phyloP scores from a whole-genome alignment of 2,113 vertebrate genomes.

The Spea multiplicata region DNA sequence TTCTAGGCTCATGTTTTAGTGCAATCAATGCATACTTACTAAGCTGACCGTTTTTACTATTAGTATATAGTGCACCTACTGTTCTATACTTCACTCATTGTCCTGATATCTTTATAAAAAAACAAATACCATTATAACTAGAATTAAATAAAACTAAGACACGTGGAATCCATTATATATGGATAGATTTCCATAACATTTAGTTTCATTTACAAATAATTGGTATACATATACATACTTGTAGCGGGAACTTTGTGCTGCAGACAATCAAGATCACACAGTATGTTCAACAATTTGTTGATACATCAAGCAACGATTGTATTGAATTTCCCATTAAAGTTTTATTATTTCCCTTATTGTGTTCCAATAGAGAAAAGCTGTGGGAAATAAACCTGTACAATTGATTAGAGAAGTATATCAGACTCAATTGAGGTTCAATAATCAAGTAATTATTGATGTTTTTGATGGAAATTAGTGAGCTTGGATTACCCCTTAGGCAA shows the following conservation, averaged over 20 bases:
- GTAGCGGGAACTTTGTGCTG: neutral
- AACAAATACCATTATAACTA: too few species aligned
- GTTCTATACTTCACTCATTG: too few species aligned
- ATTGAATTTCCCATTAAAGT: constrained; percentile 29
- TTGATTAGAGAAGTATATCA: constrained; percentile 32
- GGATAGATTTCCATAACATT: too few species aligned
- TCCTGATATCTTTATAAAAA: too few species aligned
- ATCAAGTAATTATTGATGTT: constrained; percentile 35
- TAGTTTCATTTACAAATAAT: too few species aligned
- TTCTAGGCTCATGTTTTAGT: too few species aligned
- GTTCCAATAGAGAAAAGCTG: constrained; percentile 3
- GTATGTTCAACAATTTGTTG: neutral
- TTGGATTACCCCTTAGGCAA: neutral
- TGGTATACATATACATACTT: too few species aligned
- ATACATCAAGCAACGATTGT: constrained; percentile 8
- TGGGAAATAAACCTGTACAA: constrained; percentile 29
- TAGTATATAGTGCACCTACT: too few species aligned
- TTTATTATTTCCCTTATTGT: constrained; percentile 2
- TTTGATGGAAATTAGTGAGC: constrained; percentile 11
- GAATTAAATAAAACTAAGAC: too few species aligned
- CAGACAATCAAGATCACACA: neutral
- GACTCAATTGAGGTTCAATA: constrained; percentile 16
- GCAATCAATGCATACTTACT: too few species aligned
- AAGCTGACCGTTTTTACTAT: too few species aligned
- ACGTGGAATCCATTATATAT: too few species aligned